A percentile compares a stretch with the other conserved stretches of the same genome.
phyloP scores from a whole-genome alignment of 1,140 invertebrate species.

The Linepithema humile region DNA sequence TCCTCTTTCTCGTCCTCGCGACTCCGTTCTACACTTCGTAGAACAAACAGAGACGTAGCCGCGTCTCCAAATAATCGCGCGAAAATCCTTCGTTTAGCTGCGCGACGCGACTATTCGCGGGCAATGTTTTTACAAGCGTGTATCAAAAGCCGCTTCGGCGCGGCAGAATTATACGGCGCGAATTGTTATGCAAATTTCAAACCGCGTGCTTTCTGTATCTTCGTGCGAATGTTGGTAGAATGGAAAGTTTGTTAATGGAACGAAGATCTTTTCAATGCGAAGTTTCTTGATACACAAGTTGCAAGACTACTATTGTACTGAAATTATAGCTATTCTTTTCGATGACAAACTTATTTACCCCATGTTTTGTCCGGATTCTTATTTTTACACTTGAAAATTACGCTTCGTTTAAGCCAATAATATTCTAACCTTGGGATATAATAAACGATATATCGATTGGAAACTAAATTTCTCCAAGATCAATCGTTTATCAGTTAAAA shows the following conservation, averaged over 20 bases:
- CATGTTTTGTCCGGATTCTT: background rate
- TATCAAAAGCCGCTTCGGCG: background rate
- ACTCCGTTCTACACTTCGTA: conserved; percentile 40
- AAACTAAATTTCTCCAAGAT: background rate
- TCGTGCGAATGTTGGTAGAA: conserved; percentile 9
- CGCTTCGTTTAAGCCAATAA: background rate
- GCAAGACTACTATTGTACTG: background rate
- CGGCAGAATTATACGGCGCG: background rate
- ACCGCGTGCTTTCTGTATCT: background rate
- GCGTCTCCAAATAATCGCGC: conserved; percentile 52
- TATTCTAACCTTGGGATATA: background rate
- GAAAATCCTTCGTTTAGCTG: conserved; percentile 43
- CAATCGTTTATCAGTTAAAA: background rate
- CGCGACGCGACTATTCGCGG: background rate
- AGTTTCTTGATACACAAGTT: background rate
- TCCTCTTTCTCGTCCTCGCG: conserved; percentile 69
- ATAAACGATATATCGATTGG: background rate
- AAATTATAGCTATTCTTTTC: background rate
- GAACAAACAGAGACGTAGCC: conserved; percentile 65
- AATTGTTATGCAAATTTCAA: conserved; percentile 23
- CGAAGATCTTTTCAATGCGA: background rate
- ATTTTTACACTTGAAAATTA: background rate
- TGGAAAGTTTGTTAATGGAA: background rate
- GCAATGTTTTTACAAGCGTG: conserved; percentile 6
- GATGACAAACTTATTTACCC: background rate